Evolutionary conservation across 2,888 invertebrate genomes (phyloP).

Genomic region (Tetropium fuscum): DNA sequence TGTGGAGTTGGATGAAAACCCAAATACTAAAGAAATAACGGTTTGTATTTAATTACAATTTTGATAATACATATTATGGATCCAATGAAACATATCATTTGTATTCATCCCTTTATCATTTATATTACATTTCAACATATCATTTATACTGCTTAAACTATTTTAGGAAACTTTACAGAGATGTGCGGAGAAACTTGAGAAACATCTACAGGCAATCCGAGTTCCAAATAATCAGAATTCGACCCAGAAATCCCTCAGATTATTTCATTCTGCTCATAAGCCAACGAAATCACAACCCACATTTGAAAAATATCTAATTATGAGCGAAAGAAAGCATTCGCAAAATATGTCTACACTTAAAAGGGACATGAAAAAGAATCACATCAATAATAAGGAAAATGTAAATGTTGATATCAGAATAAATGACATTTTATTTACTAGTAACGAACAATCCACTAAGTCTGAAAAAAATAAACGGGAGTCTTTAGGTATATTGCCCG

Average conservation of each 20-base stretch:
- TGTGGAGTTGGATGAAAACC: conserved; percentile 42
- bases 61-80: conserved; percentile 1
- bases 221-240: conserved; percentile 8
- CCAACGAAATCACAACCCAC: conserved; percentile 21
- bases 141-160: no score
- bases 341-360: conserved; percentile 14
- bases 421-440: conserved; percentile 18
- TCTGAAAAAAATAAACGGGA: conserved; percentile 32
- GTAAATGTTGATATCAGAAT: conserved; percentile 9
- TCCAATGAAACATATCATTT: background rate
- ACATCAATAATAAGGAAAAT: conserved; percentile 29
- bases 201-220: conserved; percentile 33
- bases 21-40: conserved; percentile 39
- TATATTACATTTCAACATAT: conserved; percentile 1
- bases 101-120: background rate
- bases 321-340: conserved; percentile 35
- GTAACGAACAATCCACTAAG: background rate
- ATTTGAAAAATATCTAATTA: conserved; percentile 35
- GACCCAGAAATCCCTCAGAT: conserved; percentile 9
- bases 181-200: conserved; percentile 44
- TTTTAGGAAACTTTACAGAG: conserved; percentile 44
- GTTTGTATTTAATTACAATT: conserved; percentile 30
- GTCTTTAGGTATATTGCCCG: conserved; percentile 39
- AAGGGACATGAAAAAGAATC: background rate
- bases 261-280: conserved; percentile 24